Evolutionary conservation across 2,797 vertebrate genomes (phyloP).

Genomic region (Bucorvus abyssinicus): DNA sequence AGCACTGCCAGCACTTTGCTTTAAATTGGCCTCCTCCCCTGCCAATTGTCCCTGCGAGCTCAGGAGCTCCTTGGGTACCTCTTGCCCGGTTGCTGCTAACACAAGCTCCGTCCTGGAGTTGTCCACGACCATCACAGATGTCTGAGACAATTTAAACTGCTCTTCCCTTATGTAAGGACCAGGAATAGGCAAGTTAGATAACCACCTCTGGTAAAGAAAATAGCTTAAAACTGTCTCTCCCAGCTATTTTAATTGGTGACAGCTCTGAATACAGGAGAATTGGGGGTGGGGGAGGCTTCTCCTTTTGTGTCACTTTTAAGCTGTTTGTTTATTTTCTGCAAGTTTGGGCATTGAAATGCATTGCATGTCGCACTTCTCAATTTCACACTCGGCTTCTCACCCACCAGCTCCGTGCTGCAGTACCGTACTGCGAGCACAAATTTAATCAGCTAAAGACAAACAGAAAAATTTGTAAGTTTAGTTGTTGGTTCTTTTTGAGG

Average conservation of each 20-base stretch:
- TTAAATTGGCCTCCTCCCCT: background rate
- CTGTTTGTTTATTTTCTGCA: slow-evolving; percentile 54
- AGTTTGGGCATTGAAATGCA: slow-evolving; percentile 36
- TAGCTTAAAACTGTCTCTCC: slow-evolving; percentile 22
- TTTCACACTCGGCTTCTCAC: slow-evolving; percentile 60
- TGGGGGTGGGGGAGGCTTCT: slow-evolving; percentile 48
- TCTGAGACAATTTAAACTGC: background rate
- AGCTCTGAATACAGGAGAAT: slow-evolving; percentile 37
- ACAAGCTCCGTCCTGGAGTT: background rate
- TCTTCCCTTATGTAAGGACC: slow-evolving; percentile 44
- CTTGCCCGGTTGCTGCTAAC: background rate
- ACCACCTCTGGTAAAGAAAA: slow-evolving; percentile 54
- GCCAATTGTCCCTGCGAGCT: background rate
- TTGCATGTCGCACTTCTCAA: slow-evolving; percentile 41
- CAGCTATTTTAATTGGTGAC: slow-evolving; percentile 32
- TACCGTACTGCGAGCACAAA: background rate
- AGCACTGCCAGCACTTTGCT: background rate
- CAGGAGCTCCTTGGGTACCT: background rate
- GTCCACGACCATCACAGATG: background rate
- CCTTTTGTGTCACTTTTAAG: slow-evolving; percentile 21
- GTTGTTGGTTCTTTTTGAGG: background rate
- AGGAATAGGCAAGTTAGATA: slow-evolving; percentile 59
- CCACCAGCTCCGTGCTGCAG: slow-evolving; percentile 37
- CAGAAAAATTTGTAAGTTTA: background rate
- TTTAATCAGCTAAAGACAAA: slow-evolving; percentile 26